Conservation (phyloP, 2,113 vertebrate species). For the Siniperca knerii region DNA sequence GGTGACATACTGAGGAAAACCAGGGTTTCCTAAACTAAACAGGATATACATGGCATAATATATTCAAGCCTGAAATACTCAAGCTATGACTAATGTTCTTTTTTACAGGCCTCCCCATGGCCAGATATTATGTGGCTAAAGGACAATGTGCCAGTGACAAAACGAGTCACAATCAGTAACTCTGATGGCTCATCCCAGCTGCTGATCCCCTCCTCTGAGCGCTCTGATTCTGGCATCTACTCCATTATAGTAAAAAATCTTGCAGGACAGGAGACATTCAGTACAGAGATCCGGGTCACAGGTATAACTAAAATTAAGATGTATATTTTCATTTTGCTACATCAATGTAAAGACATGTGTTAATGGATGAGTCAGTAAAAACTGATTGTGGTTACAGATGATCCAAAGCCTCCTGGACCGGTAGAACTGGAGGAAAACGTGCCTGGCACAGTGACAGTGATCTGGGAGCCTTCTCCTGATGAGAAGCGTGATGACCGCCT, state of each 20-base stretch:
- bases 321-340: background rate
- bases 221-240: conserved; percentile 88
- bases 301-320: conserved; percentile 77
- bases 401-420: conserved; percentile 88
- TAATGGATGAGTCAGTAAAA: background rate
- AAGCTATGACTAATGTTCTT: background rate
- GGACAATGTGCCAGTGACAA: conserved; percentile 85
- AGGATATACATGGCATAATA: background rate
- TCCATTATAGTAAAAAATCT: conserved; percentile 83
- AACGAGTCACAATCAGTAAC: conserved; percentile 80
- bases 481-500: conserved; percentile 86
- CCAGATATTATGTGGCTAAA: conserved; percentile 90
- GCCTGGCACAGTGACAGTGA: conserved; percentile 87
- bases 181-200: conserved; percentile 86
- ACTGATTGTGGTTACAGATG: conserved; percentile 77
- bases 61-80: background rate
- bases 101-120: conserved; percentile 85
- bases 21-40: background rate
- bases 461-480: conserved; percentile 90
- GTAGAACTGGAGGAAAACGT: conserved; percentile 88
- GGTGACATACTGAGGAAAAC: background rate
- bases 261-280: conserved; percentile 84
- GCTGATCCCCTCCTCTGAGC: conserved; percentile 86
- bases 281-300: conserved; percentile 87
- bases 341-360: background rate